phyloP scores from a whole-genome alignment of 1,140 invertebrate species.

The Mamestra configurata region DNA sequence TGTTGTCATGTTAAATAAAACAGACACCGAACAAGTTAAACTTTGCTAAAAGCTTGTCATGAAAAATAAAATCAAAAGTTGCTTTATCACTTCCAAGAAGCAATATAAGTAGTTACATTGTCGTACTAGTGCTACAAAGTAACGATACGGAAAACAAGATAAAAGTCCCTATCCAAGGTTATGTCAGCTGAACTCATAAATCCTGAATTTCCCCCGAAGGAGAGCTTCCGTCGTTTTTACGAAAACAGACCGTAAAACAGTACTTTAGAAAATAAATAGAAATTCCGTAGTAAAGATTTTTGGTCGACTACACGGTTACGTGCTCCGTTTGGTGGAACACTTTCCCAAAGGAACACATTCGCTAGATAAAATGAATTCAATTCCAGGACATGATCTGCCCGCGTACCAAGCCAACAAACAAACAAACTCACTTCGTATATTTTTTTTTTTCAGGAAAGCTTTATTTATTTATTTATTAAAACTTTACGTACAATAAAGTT shows the following conservation, averaged over 20 bases:
- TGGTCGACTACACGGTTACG: no score
- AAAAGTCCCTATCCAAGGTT: neutral
- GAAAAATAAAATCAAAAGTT: neutral
- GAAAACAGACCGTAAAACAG: constrained; percentile 8
- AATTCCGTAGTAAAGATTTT: no score
- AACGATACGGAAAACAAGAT: neutral
- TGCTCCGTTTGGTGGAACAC: no score
- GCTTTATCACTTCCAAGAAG: neutral
- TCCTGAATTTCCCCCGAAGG: neutral
- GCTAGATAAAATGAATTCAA: no score
- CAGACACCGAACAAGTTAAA: neutral
- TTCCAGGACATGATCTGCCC: no score
- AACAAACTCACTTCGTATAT: no score
- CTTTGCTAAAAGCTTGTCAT: neutral
- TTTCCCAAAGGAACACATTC: no score
- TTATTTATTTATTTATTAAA: no score
- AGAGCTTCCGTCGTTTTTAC: neutral
- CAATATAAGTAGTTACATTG: neutral
- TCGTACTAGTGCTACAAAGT: neutral
- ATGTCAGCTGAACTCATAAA: neutral
- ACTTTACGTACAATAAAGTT: no score
- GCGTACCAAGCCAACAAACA: no score
- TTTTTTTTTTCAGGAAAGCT: no score
- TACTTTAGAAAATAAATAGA: neutral
- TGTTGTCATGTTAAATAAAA: neutral